Evolutionary conservation across 2,888 invertebrate genomes (phyloP), one percentile per base, ranked within the genome.

Genomic region (Machimus rusticus): DNA sequence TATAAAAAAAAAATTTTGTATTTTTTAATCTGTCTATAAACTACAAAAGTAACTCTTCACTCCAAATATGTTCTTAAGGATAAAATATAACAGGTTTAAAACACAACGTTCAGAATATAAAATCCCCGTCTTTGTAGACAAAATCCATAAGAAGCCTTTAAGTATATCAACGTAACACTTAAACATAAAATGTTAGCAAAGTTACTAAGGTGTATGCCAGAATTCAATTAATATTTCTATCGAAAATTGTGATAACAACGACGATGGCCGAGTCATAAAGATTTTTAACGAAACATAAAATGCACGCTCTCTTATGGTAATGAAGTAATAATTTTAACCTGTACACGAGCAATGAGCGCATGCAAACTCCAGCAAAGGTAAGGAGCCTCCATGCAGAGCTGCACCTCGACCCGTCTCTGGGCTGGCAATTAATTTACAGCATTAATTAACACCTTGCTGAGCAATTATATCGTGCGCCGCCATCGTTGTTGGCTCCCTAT

Each of bases 371-470:
- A n/a, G 28, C 55, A 28, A n/a, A 51, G 34, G 31, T 51, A 57
- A 57, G 31, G 66, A 57, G 57, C 66, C 46, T 43, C 46, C 19
- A 8, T 28, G 39, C 39, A 78, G 14, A n/a, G 19, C 37, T 39
- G 39, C n/a, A 23, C 16, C 82, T 66, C 37, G 66, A 39, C n/a
- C 37, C 55, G 66, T 82, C 57, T 55, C 37, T 5, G 37, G 57
- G 66, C 34, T 57, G 37, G 82, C 82, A 82, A 82, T 82, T 82
- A 82, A 82, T 82, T 82, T 82, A 34, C 37, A 82, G 82, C 82
- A 57, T 82, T 82, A 82, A 82, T 82, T 82, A 82, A 82, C 82
- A 82, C 82, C 82, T 82, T 82, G 82, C 82, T 66, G 66, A 57
- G 82, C 82, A 82, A 82, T 82, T 82, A 82, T 82, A 82, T 34